Conservation (phyloP, 2,888 invertebrate genomes). For the Zaprionus obscuricornis region DNA sequence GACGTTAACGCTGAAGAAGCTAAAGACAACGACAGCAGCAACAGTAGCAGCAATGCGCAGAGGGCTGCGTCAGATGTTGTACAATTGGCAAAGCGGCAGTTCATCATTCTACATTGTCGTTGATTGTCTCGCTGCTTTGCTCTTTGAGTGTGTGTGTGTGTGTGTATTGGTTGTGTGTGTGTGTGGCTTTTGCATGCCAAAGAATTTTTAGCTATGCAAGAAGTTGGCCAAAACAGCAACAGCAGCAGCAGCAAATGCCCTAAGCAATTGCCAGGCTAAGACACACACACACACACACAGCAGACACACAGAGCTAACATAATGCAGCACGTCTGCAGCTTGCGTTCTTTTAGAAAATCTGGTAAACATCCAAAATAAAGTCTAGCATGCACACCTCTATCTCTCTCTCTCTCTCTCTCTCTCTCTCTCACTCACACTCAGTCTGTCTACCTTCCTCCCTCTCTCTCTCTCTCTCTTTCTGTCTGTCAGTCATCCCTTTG, state of each 20-base stretch:
- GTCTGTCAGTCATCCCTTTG: too few species aligned
- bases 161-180: constrained; percentile 2
- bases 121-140: too few species aligned
- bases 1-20: too few species aligned
- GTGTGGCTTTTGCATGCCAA: constrained; percentile 41
- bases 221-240: constrained; percentile 48
- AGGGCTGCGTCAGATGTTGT: constrained; percentile 7
- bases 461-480: too few species aligned
- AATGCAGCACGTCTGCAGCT: constrained; percentile 1
- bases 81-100: constrained; percentile 26
- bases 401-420: too few species aligned
- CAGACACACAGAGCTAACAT: constrained; percentile 1
- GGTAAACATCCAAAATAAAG: constrained; percentile 41
- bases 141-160: too few species aligned
- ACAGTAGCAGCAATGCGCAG: constrained; percentile 4
- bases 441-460: too few species aligned
- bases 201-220: constrained; percentile 44
- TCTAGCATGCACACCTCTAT: background rate
- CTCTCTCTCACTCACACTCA: too few species aligned
- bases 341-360: constrained; percentile 25
- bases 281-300: background rate
- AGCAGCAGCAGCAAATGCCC: constrained; percentile 35
- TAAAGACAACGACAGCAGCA: background rate
- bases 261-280: constrained; percentile 20
- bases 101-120: constrained; percentile 35